Percentiles rank a stretch among this genome's conserved stretches.
These are phyloP conservation scores for Psittacus erithacus DNA, from an alignment of 2,113 vertebrate genomes.

Conservation along the genomic window DNA sequence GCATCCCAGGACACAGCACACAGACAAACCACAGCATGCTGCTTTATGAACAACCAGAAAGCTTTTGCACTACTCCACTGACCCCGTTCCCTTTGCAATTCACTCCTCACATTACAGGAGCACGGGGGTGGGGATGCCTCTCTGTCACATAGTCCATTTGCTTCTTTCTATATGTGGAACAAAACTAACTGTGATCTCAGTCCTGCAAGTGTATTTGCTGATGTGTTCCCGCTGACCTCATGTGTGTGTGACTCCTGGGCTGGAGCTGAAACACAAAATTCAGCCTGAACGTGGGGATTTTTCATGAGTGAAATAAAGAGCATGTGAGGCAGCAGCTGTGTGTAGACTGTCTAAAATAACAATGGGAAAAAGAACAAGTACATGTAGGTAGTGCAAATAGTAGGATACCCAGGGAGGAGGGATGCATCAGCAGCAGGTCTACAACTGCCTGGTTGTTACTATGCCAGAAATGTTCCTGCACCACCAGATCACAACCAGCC, in stretches of 20 bases:
- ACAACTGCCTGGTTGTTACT: neutral
- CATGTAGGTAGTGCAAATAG: neutral
- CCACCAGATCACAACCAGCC: neutral
- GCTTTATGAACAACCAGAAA: neutral
- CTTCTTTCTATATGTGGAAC: accelerated
- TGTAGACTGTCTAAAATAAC: neutral
- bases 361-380: neutral
- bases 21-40: neutral
- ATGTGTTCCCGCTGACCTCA: accelerated
- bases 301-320: neutral
- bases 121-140: accelerated
- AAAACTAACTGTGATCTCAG: neutral
- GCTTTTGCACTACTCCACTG: neutral
- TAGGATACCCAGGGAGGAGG: neutral
- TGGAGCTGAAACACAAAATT: neutral
- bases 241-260: neutral
- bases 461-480: neutral
- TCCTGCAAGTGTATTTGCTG: neutral
- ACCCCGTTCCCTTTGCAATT: neutral
- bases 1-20: neutral
- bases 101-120: neutral
- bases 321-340: accelerated
- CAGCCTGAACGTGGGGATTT: neutral
- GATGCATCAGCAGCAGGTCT: neutral
- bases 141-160: accelerated